A percentile compares a stretch with the other conserved stretches of the same genome.
Evolutionary conservation across 2,888 invertebrate species (phyloP).

Genomic region (Falcaria lacertinaria): DNA sequence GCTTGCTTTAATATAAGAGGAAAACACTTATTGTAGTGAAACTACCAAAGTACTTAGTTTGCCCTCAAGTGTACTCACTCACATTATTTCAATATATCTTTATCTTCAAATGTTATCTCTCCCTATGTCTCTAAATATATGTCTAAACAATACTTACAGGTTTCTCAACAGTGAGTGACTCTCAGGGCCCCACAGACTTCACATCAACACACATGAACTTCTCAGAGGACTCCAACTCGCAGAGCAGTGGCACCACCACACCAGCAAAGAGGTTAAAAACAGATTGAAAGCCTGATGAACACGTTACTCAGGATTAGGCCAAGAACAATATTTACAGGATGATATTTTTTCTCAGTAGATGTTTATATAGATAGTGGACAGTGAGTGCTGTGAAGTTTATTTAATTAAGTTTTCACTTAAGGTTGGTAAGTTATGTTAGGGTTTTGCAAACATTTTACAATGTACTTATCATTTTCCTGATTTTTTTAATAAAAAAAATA

Average conservation of each 20-base stretch:
- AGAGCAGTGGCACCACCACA: constrained; percentile 87
- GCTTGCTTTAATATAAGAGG: too few species aligned
- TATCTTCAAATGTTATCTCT: too few species aligned
- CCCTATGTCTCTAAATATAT: too few species aligned
- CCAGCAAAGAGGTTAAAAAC: constrained; percentile 89
- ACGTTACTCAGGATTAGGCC: background rate
- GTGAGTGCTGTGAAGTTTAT: background rate
- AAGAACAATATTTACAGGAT: background rate
- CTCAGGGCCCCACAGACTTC: constrained; percentile 92
- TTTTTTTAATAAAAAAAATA: too few species aligned
- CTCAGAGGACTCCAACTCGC: constrained; percentile 94
- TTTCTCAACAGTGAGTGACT: constrained; percentile 94
- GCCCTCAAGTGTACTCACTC: too few species aligned
- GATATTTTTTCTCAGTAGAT: background rate
- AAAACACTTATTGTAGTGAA: too few species aligned
- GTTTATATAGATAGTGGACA: constrained; percentile 3
- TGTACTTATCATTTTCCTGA: too few species aligned
- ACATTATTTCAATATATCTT: too few species aligned
- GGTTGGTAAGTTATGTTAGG: background rate
- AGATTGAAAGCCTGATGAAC: constrained; percentile 72
- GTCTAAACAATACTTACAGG: constrained; percentile 77
- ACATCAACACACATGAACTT: constrained; percentile 92
- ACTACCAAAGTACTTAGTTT: too few species aligned
- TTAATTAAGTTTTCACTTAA: background rate
- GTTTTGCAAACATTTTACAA: too few species aligned